A percentile compares a stretch with the other conserved stretches of the same genome.
phyloP scores from a whole-genome alignment of 30 jellyfish, hydroid and myxozoan genomes.

The Turritopsis rubra region DNA sequence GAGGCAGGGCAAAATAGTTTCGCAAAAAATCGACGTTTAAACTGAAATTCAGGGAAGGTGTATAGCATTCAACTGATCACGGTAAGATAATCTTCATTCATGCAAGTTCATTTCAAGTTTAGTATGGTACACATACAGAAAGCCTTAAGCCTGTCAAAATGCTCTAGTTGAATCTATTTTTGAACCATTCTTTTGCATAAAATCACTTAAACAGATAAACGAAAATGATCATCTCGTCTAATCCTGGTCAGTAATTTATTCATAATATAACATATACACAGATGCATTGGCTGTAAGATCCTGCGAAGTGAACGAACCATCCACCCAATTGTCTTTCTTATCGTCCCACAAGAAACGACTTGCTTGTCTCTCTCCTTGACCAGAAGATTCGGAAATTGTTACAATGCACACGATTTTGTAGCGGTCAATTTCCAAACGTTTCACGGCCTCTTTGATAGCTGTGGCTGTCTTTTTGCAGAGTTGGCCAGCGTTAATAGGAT shows the following conservation, averaged over 20 bases:
- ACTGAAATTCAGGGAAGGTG: too few relatives aligned
- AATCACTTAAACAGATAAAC: too few relatives aligned
- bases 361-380: conserved; percentile 69
- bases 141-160: too few relatives aligned
- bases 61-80: too few relatives aligned
- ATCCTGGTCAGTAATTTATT: conserved; percentile 26
- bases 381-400: conserved; percentile 52
- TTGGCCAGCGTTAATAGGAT: conserved; percentile 38
- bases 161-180: too few relatives aligned
- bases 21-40: too few relatives aligned
- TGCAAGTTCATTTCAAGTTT: too few relatives aligned
- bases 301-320: conserved; percentile 35
- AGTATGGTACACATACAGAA: too few relatives aligned
- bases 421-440: conserved; percentile 50
- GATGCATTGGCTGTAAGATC: conserved; percentile 56
- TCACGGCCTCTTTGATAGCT: conserved; percentile 55
- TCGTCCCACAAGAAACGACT: conserved; percentile 97
- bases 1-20: too few relatives aligned
- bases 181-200: too few relatives aligned
- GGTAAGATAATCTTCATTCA: too few relatives aligned
- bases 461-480: conserved; percentile 58
- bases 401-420: conserved; percentile 73
- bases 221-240: background rate
- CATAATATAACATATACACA: conserved; percentile 71
- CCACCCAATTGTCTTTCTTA: conserved; percentile 71